Conservation (phyloP, 2,888 invertebrate genomes). For the Melanophora roralis region DNA sequence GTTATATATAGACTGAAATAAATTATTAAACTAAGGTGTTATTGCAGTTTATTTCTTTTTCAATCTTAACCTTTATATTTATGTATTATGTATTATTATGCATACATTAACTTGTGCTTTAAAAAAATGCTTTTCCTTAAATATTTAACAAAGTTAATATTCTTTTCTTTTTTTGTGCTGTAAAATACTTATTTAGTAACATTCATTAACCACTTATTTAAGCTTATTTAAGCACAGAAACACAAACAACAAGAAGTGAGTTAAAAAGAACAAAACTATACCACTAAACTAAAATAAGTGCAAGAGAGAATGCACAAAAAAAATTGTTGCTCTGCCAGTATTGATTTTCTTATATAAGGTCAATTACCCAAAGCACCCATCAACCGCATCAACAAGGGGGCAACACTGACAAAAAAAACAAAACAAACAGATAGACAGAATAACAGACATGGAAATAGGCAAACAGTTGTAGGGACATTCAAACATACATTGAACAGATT, state of each 20-base stretch:
- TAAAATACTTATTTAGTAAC: conserved; percentile 37
- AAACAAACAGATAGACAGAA: neutral
- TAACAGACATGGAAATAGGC: conserved; percentile 4
- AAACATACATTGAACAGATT: conserved; percentile 5
- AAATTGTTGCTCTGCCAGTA: conserved; percentile 58
- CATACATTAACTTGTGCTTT: too few relatives aligned
- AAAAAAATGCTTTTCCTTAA: neutral
- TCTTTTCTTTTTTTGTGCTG: neutral
- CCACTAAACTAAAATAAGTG: conserved; percentile 34
- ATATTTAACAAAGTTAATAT: conserved; percentile 6
- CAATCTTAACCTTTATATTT: too few relatives aligned
- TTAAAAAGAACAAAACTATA: conserved; percentile 17
- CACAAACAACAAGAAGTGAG: neutral
- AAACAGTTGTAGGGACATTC: neutral
- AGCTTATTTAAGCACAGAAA: conserved; percentile 32
- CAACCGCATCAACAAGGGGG: conserved; percentile 40
- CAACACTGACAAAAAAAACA: neutral
- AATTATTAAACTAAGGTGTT: too few relatives aligned
- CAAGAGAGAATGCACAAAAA: neutral
- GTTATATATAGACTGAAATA: too few relatives aligned
- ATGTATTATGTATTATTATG: too few relatives aligned
- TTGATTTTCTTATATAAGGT: conserved; percentile 61
- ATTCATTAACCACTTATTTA: conserved; percentile 55
- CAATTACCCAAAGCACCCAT: conserved; percentile 61
- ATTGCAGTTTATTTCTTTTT: too few relatives aligned